Evolutionary conservation across 2,797 vertebrate species (phyloP).

Genomic region (Myripristis murdjan): DNA sequence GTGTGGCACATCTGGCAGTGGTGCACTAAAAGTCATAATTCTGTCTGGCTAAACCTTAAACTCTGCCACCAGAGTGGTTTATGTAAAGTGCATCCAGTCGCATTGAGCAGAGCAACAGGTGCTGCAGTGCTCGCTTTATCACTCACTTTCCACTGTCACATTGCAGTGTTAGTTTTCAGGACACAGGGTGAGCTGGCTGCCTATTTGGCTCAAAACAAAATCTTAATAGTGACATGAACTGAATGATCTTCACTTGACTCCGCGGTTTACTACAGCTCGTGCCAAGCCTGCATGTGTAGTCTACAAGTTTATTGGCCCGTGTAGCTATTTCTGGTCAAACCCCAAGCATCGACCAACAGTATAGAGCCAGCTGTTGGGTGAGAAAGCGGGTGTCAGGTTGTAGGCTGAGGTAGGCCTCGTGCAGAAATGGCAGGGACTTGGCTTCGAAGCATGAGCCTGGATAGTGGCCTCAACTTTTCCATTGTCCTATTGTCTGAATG

Average conservation of each 20-base stretch:
- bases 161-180: slow-evolving; percentile 4
- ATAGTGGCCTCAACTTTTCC: slow-evolving; percentile 69
- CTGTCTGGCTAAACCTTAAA: background rate
- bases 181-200: background rate
- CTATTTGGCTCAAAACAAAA: slow-evolving; percentile 10
- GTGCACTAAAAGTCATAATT: background rate
- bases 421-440: slow-evolving; percentile 54
- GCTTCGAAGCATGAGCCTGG: slow-evolving; percentile 46
- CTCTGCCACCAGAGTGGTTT: background rate
- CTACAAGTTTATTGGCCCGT: slow-evolving; percentile 56
- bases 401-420: slow-evolving; percentile 41
- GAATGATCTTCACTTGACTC: slow-evolving; percentile 19
- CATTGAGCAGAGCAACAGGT: slow-evolving; percentile 39
- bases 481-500: slow-evolving; percentile 75
- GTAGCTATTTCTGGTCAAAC: slow-evolving; percentile 70
- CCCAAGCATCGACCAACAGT: slow-evolving; percentile 36
- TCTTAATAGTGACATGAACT: slow-evolving; percentile 16
- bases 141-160: slow-evolving; percentile 2
- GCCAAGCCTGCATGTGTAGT: slow-evolving; percentile 44
- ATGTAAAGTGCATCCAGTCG: slow-evolving; percentile 15
- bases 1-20: background rate
- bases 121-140: slow-evolving; percentile 2
- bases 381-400: slow-evolving; percentile 67
- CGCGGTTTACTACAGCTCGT: slow-evolving; percentile 21
- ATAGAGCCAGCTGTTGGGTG: slow-evolving; percentile 56